Evolutionary conservation across 2,113 vertebrate species (phyloP), one percentile per base, ranked within the genome.

Genomic region (Syngnathoides biaculeatus): DNA sequence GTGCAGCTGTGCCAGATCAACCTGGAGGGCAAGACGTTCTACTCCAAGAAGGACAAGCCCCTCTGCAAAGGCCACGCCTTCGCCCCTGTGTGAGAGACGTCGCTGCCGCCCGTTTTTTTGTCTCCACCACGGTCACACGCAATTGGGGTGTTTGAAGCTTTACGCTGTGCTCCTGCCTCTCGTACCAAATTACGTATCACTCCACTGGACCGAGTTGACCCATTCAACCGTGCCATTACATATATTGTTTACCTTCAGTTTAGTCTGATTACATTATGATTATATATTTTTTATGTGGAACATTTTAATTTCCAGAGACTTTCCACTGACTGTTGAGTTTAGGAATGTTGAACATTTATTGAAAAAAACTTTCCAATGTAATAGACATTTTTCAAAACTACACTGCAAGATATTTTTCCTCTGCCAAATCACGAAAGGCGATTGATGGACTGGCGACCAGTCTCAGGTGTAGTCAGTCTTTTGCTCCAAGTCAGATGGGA

Each of bases 11-110:
- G 97, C 92, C 96, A 99, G 84, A 93, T 95, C 85, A 99, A 98
- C 91, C 89, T 99, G 90, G 97, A 99, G 94, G 97, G 97, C 80
- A 99, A 99, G 92, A 98, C 97, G 0, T 99, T 99, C 93, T 99
- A 95, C 87, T 98, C 96, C 72, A 98, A 98, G 93, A 98, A 98
- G 89, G 96, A 98, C 91, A 99, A 98, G 89, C 97, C 97, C 0
- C 93, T 99, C 79, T 99, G 97, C 93, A 99, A 99, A 93, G 95
- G 94, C 91, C 97, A 99, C 0, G 97, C 97, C 83, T 99, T 99
- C 77, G 94, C 97, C 80, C 93, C 96, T 0, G 94, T 99, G 80
- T 99, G 94, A 97, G 80, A 59, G 68, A 67, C 57, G 26, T 27
- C 53, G n/a, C n/a, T n/a, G n/a, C n/a, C n/a, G n/a, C n/a, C n/a